Evolutionary conservation across 1,140 invertebrate species (phyloP), one percentile per base, ranked within the genome.

Genomic region (Conus betulinus): DNA sequence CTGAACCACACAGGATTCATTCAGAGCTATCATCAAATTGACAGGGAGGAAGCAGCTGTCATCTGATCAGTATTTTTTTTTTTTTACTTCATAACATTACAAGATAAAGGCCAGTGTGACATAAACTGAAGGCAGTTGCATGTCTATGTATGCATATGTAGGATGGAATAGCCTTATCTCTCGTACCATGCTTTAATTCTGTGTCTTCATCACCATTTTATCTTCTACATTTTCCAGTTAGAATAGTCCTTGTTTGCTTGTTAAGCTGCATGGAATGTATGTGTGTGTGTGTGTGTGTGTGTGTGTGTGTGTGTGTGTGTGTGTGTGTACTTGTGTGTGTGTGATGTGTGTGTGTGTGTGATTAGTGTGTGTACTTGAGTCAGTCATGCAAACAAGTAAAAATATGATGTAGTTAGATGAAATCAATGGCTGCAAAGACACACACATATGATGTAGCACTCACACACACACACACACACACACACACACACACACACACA

Each of bases 301-400:
- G 71, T 74, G 71, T 74, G 71, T 74, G n/a, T 74, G 71, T 74
- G 71, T 74, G 71, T 74, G 71, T 74, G 71, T 74, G 71, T 74
- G 71, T 74, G 71, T 74, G 71, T 76, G 71, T 76, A 23, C 25
- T 13, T 76, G 71, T 76, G 71, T 76, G 71, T n/a, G 71, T 76
- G 71, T 76, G 71, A n/a, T 76, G 71, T 76, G 71, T 76, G 71
- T 76, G 71, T 76, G 71, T 76, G 71, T 76, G 71, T 76, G 71
- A 5, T 76, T 3, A 4, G 71, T 76, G 71, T 76, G 71, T 76
- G 71, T 76, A 23, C 23, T 13, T 76, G 71, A n/a, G 13, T 23
- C n/a, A 20, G 15, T 8, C 3, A 25, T 10, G n/a, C 0, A 2
- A 23, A n/a, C n/a, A 8, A n/a, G 71, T 76, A 76, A 76, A n/a